A percentile compares a stretch with the other conserved stretches of the same genome.
These are phyloP conservation scores for Oppia nitens DNA, from an alignment of 1,140 invertebrate genomes.

Conservation along the genomic window DNA sequence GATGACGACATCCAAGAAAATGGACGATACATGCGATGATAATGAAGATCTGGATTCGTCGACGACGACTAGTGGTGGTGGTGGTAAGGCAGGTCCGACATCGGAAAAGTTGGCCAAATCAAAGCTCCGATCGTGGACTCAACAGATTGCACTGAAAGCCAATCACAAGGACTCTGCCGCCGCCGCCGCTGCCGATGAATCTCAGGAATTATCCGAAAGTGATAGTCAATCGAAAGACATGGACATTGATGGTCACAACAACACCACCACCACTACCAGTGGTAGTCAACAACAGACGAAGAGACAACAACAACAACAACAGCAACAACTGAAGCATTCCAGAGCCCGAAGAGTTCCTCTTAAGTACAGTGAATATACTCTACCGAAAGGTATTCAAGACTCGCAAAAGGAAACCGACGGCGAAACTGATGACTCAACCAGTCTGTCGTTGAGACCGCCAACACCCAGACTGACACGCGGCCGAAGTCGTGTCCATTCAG, in stretches of 20 bases:
- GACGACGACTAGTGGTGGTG: too few relatives aligned
- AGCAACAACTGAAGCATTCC: not conserved
- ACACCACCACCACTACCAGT: not conserved
- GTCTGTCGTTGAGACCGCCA: not conserved
- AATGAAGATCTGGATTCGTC: not conserved
- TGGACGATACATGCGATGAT: not conserved
- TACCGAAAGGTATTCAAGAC: not conserved
- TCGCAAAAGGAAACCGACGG: not conserved
- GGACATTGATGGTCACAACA: not conserved
- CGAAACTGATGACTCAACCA: not conserved
- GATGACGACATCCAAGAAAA: not conserved
- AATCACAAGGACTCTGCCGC: not conserved
- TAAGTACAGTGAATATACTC: not conserved
- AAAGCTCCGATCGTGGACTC: slow-evolving; percentile 7
- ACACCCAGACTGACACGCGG: not conserved
- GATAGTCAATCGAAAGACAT: not conserved
- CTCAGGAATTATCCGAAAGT: not conserved
- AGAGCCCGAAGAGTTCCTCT: not conserved
- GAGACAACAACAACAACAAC: not conserved
- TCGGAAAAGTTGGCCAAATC: slow-evolving; percentile 4
- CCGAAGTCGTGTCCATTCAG: not conserved
- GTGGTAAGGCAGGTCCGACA: not conserved
- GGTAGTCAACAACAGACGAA: not conserved
- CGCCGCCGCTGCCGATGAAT: not conserved
- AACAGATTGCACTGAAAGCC: not conserved